Conservation (phyloP, 2,888 invertebrate species). For the Resseliella maxima region DNA sequence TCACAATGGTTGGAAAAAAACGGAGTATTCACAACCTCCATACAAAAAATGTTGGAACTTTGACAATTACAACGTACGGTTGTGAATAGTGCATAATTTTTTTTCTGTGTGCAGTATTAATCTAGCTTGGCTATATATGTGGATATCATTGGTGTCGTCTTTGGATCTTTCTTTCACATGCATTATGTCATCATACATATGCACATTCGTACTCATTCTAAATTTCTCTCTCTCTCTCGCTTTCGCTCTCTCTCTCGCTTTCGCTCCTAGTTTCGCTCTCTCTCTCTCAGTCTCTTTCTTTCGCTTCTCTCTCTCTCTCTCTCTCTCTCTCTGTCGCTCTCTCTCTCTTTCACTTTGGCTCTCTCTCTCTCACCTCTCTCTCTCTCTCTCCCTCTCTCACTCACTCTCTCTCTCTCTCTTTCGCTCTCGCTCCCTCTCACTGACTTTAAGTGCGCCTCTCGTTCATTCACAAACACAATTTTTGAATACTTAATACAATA, state of each 20-base stretch:
- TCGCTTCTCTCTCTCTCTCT: neutral
- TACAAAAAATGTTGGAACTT: too few species aligned
- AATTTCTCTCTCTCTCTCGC: neutral
- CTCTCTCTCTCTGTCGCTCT: neutral
- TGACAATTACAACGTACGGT: too few species aligned
- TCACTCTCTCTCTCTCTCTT: too few species aligned
- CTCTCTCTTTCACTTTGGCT: neutral
- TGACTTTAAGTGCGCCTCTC: neutral
- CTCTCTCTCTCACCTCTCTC: neutral
- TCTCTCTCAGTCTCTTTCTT: neutral
- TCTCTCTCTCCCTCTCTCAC: neutral
- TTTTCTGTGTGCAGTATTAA: too few species aligned
- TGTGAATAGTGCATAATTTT: too few species aligned
- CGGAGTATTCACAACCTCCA: too few species aligned
- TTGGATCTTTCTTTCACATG: neutral
- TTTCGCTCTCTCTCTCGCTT: neutral
- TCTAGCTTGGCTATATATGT: neutral
- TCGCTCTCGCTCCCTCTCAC: neutral
- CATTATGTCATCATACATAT: neutral
- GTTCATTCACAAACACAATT: neutral
- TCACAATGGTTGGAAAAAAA: too few species aligned
- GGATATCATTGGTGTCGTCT: constrained; percentile 8
- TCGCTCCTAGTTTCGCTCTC: too few species aligned
- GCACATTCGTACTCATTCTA: neutral
- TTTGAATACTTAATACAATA: constrained; percentile 55